phyloP scores from a whole-genome alignment of 1,140 invertebrate genomes.

The Bombus waltoni region DNA sequence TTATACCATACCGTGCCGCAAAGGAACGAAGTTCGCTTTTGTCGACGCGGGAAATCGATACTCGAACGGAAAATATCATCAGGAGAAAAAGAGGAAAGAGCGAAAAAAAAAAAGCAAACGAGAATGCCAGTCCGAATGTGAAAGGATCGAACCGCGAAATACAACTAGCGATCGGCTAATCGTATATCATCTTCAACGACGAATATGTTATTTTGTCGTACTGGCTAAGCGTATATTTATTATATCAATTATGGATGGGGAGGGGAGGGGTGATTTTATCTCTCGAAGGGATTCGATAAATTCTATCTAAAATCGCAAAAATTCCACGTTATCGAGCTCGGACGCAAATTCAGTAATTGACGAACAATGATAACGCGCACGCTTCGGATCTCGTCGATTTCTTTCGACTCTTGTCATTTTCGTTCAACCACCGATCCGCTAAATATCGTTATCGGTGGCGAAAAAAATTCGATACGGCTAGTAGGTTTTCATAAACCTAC shows the following conservation, averaged over 20 bases:
- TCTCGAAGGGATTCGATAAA: constrained; percentile 45
- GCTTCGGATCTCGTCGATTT: constrained; percentile 17
- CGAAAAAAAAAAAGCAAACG: no score
- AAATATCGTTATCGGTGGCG: neutral
- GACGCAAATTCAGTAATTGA: constrained; percentile 26
- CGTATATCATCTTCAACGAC: neutral
- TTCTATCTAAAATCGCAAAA: constrained; percentile 38
- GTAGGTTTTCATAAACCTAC: no score
- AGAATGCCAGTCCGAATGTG: neutral
- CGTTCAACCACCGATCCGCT: neutral
- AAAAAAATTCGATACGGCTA: no score
- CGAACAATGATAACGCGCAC: constrained; percentile 29
- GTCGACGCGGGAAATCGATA: constrained; percentile 27
- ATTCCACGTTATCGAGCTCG: neutral
- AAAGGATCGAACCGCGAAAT: neutral
- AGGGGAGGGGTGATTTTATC: neutral
- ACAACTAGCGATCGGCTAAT: constrained; percentile 20
- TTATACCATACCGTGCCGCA: neutral
- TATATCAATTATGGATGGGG: constrained; percentile 35
- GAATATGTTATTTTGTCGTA: constrained; percentile 4
- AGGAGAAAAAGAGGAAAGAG: no score
- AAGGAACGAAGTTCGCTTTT: neutral
- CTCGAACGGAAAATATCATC: constrained; percentile 22
- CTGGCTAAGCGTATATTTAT: constrained; percentile 31
- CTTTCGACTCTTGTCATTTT: constrained; percentile 13